These are phyloP conservation scores for Homarus americanus DNA, from an alignment of 1,140 invertebrate genomes.

Conservation along the genomic window DNA sequence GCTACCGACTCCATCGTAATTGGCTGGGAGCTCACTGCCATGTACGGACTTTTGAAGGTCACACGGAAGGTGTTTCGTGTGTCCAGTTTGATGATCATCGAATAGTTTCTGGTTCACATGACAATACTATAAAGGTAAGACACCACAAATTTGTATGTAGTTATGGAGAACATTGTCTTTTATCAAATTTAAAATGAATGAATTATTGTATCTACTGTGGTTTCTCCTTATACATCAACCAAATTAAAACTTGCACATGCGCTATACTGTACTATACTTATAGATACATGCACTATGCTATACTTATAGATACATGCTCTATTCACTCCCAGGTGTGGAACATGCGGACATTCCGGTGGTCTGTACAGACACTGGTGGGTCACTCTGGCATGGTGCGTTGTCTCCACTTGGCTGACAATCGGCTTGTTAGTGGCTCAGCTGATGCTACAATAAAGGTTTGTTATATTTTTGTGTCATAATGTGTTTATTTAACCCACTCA, in stretches of 20 bases:
- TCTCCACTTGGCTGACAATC: slow-evolving; percentile 80
- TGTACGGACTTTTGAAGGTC: slow-evolving; percentile 80
- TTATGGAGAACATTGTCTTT: too few species aligned
- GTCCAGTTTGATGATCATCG: slow-evolving; percentile 80
- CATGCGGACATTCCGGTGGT: slow-evolving; percentile 80
- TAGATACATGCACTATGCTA: too few species aligned
- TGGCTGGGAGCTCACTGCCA: slow-evolving; percentile 77
- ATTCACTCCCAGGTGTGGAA: slow-evolving; percentile 77
- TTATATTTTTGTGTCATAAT: neutral
- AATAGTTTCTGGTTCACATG: slow-evolving; percentile 81
- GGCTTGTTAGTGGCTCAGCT: slow-evolving; percentile 80
- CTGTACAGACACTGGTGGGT: slow-evolving; percentile 81
- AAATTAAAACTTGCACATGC: too few species aligned
- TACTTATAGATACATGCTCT: neutral
- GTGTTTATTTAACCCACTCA: too few species aligned
- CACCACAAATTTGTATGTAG: too few species aligned
- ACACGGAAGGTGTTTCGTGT: slow-evolving; percentile 80
- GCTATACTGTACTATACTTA: too few species aligned
- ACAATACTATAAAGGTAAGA: slow-evolving; percentile 81
- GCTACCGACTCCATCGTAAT: slow-evolving; percentile 77
- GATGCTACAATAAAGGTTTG: slow-evolving; percentile 81
- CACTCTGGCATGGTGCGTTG: slow-evolving; percentile 81
- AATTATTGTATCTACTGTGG: neutral
- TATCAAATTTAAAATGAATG: neutral
- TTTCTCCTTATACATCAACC: too few species aligned